A percentile compares a stretch with the other conserved stretches of the same genome.
phyloP scores from a whole-genome alignment of 2,888 invertebrate species.

The Crossocerus cetratus region DNA sequence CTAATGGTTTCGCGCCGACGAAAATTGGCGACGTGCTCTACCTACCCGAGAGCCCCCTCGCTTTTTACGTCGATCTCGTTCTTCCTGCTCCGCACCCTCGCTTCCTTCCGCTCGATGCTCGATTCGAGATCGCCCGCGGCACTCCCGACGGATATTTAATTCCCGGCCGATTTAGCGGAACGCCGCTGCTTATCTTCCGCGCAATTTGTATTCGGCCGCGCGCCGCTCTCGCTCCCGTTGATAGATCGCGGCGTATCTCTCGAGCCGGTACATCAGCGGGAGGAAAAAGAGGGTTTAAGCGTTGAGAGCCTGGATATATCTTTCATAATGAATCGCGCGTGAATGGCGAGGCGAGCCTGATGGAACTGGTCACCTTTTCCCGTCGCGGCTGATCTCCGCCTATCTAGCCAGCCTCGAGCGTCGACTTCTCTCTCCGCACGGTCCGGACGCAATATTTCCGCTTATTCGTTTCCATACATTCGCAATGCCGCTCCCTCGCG shows the following conservation, averaged over 20 bases:
- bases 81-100: not conserved
- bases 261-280: not conserved
- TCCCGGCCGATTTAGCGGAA: not conserved
- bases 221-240: not conserved
- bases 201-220: not conserved
- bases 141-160: not conserved
- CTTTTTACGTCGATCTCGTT: slow-evolving; percentile 6
- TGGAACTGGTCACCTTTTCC: slow-evolving; percentile 26
- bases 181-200: not conserved
- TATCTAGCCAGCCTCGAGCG: slow-evolving; percentile 4
- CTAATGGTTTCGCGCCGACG: slow-evolving; percentile 27
- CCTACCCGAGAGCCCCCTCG: not conserved
- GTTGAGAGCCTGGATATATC: slow-evolving; percentile 26
- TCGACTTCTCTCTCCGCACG: slow-evolving; percentile 23
- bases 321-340: slow-evolving; percentile 29
- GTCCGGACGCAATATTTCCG: slow-evolving; percentile 60
- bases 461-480: slow-evolving; percentile 58
- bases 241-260: not conserved
- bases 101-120: not conserved
- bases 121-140: not conserved
- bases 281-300: not conserved
- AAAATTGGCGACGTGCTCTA: slow-evolving; percentile 19
- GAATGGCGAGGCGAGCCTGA: slow-evolving; percentile 51
- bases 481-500: slow-evolving; percentile 29
- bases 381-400: not conserved